Percentiles rank a stretch among this genome's conserved stretches.
These are phyloP conservation scores for Xestia sexstrigata DNA, from an alignment of 2,888 invertebrate species.

Conservation along the genomic window DNA sequence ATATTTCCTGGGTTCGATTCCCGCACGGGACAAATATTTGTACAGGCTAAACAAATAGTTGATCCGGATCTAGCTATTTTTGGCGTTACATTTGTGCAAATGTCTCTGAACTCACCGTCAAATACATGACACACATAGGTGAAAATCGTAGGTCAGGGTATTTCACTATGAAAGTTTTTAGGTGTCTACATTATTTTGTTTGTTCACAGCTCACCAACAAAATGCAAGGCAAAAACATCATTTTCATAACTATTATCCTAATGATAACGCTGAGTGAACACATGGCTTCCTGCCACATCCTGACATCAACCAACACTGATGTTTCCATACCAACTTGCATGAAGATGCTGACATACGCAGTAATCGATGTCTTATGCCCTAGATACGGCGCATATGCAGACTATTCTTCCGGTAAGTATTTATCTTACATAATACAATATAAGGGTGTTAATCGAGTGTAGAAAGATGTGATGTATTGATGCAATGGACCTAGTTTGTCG, in stretches of 20 bases:
- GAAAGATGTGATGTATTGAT: slow-evolving; percentile 31
- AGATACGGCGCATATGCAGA: slow-evolving; percentile 64
- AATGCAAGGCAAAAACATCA: slow-evolving; percentile 72
- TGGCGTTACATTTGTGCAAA: background rate
- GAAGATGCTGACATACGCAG: slow-evolving; percentile 65
- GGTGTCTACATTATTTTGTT: background rate
- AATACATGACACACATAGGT: background rate
- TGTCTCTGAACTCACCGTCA: background rate
- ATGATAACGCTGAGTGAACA: slow-evolving; percentile 69
- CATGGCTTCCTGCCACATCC: slow-evolving; percentile 72
- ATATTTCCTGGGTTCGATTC: background rate
- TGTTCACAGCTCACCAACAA: slow-evolving; percentile 61
- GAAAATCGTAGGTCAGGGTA: background rate
- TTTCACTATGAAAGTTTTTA: background rate
- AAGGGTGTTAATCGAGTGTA: slow-evolving; percentile 41
- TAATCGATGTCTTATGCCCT: slow-evolving; percentile 70
- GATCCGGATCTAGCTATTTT: background rate
- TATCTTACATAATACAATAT: slow-evolving; percentile 39
- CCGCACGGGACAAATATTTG: no score
- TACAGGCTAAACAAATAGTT: background rate
- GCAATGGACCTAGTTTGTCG: slow-evolving; percentile 47
- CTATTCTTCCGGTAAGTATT: slow-evolving; percentile 70
- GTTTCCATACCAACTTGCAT: slow-evolving; percentile 69
- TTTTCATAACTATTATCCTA: slow-evolving; percentile 62
- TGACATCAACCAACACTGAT: slow-evolving; percentile 71